Conservation (phyloP, 2,888 invertebrate genomes). For the Pandemis heparana region DNA sequence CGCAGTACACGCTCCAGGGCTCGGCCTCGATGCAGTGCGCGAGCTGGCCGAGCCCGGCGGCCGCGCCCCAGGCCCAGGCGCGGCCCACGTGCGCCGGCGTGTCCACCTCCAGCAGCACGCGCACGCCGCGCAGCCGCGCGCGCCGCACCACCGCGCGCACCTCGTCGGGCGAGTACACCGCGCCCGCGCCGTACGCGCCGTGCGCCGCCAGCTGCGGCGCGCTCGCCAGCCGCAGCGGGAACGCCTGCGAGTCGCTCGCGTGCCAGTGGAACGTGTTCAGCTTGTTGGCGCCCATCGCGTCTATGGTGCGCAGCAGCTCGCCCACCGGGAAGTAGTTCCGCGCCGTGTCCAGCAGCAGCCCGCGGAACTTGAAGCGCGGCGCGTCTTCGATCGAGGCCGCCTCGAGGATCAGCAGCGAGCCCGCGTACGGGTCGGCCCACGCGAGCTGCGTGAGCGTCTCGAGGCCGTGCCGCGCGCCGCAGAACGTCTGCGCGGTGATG, state of each 20-base stretch:
- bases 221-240: conserved; percentile 92
- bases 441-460: conserved; percentile 93
- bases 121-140: conserved; percentile 92
- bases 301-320: conserved; percentile 90
- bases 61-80: conserved; percentile 94
- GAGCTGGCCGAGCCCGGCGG: conserved; percentile 90
- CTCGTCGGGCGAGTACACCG: conserved; percentile 90
- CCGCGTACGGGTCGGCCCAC: conserved; percentile 90
- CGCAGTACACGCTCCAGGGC: conserved; percentile 92
- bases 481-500: conserved; percentile 89
- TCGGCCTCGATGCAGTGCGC: conserved; percentile 93
- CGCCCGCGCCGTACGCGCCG: conserved; percentile 94
- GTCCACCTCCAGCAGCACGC: conserved; percentile 95
- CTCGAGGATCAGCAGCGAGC: conserved; percentile 87
- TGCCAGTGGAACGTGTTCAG: conserved; percentile 98
- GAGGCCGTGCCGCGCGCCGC: conserved; percentile 91
- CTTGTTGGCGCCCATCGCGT: conserved; percentile 96
- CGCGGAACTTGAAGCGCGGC: conserved; percentile 92
- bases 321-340: conserved; percentile 94
- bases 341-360: conserved; percentile 95
- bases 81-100: conserved; percentile 96
- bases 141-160: conserved; percentile 90
- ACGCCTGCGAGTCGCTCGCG: conserved; percentile 95
- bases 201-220: conserved; percentile 92
- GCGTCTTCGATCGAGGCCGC: conserved; percentile 90